Evolutionary conservation across 92 coral and sea anemone genomes (phyloP).

Genomic region (Bergia puertoricense): DNA sequence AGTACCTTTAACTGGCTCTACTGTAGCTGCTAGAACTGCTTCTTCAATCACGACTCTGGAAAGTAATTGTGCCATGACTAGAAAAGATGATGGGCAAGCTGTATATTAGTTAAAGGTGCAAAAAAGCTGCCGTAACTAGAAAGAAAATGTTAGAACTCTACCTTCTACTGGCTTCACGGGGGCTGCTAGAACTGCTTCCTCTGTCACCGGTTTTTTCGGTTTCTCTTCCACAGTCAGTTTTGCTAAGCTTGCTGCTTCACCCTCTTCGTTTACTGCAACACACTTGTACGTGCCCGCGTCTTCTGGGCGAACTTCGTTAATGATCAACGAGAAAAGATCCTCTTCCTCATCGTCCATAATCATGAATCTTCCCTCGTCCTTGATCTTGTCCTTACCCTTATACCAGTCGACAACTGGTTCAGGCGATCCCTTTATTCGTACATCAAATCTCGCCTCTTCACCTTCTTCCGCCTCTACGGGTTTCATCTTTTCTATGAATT

Average conservation of each 20-base stretch:
- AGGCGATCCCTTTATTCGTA: slow-evolving; percentile 71
- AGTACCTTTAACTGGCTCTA: slow-evolving; percentile 66
- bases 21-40: slow-evolving; percentile 48
- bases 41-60: slow-evolving; percentile 46
- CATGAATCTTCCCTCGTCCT: slow-evolving; percentile 78
- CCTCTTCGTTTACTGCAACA: slow-evolving; percentile 65
- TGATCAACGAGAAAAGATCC: slow-evolving; percentile 78
- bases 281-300: slow-evolving; percentile 85
- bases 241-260: slow-evolving; percentile 60
- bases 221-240: slow-evolving; percentile 58
- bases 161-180: slow-evolving; percentile 69
- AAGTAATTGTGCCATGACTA: slow-evolving; percentile 27
- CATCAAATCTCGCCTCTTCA: slow-evolving; percentile 81
- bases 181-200: slow-evolving; percentile 46
- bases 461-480: slow-evolving; percentile 67
- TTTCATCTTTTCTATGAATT: slow-evolving; percentile 63
- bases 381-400: slow-evolving; percentile 74
- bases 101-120: not conserved
- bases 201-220: slow-evolving; percentile 55
- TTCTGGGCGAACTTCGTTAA: slow-evolving; percentile 63
- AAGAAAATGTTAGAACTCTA: slow-evolving; percentile 7
- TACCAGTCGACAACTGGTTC: slow-evolving; percentile 90
- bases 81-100: slow-evolving; percentile 22
- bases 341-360: slow-evolving; percentile 83
- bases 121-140: not conserved